These are phyloP conservation scores for Glyphotaelius pellucidus DNA, from an alignment of 2,888 invertebrate genomes.

Conservation along the genomic window DNA sequence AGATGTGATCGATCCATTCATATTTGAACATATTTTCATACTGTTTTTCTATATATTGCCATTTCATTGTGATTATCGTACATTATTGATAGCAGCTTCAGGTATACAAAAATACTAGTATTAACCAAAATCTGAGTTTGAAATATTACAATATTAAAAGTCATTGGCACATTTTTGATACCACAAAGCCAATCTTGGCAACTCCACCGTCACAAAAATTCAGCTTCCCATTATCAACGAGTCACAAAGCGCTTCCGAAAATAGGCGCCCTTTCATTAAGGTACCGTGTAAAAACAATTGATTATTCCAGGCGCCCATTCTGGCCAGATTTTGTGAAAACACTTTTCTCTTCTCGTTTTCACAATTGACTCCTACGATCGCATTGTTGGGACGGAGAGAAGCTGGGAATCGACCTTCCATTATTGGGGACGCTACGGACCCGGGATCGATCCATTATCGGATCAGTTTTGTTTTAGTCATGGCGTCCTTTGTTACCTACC, in stretches of 20 bases:
- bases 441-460: conserved; percentile 36
- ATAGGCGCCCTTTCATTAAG: not conserved
- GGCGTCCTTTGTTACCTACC: conserved; percentile 19
- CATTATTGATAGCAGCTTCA: too few species aligned
- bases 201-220: not conserved
- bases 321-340: conserved; percentile 31
- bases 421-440: conserved; percentile 7
- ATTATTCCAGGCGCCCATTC: conserved; percentile 12
- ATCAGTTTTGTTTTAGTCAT: conserved; percentile 36
- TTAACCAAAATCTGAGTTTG: too few species aligned
- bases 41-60: not conserved
- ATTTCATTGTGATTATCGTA: not conserved
- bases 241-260: not conserved
- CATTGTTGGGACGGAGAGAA: conserved; percentile 22
- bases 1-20: too few species aligned
- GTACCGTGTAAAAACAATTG: conserved; percentile 22
- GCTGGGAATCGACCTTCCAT: not conserved
- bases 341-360: conserved; percentile 40
- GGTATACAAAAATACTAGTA: not conserved
- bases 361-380: conserved; percentile 23
- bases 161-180: not conserved
- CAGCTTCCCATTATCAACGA: not conserved
- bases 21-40: too few species aligned
- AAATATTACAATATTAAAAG: not conserved
- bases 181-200: not conserved